Conservation (phyloP, 2,888 invertebrate species). For the Lydus trimaculatus region DNA sequence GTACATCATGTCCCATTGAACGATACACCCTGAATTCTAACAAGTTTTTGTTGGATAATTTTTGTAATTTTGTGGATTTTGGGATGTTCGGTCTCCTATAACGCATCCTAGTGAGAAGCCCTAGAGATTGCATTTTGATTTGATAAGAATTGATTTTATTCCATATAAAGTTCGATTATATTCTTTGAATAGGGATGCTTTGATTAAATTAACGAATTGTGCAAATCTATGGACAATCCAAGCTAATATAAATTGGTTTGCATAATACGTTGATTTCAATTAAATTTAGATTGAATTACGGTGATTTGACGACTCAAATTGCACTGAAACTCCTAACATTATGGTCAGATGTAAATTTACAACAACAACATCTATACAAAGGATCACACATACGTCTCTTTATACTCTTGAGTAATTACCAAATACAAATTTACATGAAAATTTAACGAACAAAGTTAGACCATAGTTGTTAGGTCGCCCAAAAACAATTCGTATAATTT, state of each 20-base stretch:
- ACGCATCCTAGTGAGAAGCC: background rate
- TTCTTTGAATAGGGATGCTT: background rate
- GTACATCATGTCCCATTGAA: no score
- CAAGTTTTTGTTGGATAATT: no score
- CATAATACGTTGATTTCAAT: background rate
- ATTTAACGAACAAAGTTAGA: background rate
- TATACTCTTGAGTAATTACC: background rate
- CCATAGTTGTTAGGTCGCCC: background rate
- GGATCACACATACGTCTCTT: background rate
- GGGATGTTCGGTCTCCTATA: no score
- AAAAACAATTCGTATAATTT: no score
- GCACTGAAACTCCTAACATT: background rate
- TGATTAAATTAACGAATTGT: background rate
- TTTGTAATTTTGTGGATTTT: no score
- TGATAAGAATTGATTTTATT: slow-evolving; percentile 27
- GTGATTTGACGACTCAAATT: no score
- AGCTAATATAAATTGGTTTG: background rate
- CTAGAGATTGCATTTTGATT: slow-evolving; percentile 16
- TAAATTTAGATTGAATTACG: background rate
- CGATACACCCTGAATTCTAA: no score
- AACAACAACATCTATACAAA: background rate
- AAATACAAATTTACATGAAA: background rate
- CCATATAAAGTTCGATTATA: no score
- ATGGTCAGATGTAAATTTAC: background rate
- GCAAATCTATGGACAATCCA: background rate